phyloP scores from a whole-genome alignment of 2,797 vertebrate species.

The Catamblyrhynchus diadema region DNA sequence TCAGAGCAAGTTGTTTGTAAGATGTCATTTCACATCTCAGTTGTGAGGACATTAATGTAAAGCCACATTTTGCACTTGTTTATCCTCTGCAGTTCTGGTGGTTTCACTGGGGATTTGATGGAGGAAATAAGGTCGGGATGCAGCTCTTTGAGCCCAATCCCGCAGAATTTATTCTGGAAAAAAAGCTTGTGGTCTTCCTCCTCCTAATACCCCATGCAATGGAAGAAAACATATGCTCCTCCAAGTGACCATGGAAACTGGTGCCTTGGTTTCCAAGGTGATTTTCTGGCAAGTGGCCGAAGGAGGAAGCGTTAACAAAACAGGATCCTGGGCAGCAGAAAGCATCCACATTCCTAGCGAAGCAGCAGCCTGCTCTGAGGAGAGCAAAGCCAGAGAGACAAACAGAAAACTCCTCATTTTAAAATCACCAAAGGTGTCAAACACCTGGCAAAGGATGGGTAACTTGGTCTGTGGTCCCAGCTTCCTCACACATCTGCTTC shows the following conservation, averaged over 20 bases:
- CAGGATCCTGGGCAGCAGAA: constrained; percentile 4
- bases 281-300: constrained; percentile 47
- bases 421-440: not conserved
- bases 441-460: not conserved
- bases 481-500: not conserved
- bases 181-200: not conserved
- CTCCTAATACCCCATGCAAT: not conserved
- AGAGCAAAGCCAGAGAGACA: not conserved
- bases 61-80: not conserved
- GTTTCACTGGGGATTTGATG: not conserved
- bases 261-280: constrained; percentile 62
- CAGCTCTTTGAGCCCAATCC: not conserved
- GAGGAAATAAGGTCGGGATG: not conserved
- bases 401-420: not conserved
- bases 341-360: not conserved
- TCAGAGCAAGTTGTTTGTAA: not conserved
- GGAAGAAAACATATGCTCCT: not conserved
- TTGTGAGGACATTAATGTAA: not conserved
- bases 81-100: not conserved
- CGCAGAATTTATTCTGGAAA: not conserved
- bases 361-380: not conserved
- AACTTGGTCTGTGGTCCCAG: not conserved
- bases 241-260: constrained; percentile 65
- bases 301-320: constrained; percentile 42
- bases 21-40: not conserved